Evolutionary conservation across 2,797 vertebrate genomes (phyloP).

Genomic region (Amazona ochrocephala): DNA sequence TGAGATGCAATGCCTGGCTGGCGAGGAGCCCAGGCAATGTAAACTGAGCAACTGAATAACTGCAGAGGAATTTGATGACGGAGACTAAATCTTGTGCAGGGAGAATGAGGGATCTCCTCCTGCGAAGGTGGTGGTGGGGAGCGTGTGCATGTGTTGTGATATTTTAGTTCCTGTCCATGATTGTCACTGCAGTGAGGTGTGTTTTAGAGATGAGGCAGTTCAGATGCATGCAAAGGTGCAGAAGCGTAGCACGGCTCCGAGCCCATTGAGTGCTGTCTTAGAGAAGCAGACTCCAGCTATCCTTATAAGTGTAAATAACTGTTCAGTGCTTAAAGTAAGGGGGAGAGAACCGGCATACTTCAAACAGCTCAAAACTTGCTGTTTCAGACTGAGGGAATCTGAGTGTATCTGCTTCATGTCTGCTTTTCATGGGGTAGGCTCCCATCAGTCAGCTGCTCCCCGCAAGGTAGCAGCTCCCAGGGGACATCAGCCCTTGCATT

Average conservation of each 20-base stretch:
- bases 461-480: neutral
- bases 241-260: neutral
- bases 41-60: conserved; percentile 22
- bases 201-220: neutral
- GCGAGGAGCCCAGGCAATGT: conserved; percentile 11
- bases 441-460: neutral
- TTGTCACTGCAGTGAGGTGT: neutral
- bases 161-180: neutral
- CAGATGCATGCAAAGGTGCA: neutral
- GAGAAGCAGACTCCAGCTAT: neutral
- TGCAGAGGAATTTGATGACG: conserved; percentile 21
- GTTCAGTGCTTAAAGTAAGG: neutral
- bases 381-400: neutral
- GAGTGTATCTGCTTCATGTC: neutral
- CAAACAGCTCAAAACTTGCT: neutral
- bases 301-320: neutral
- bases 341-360: neutral
- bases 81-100: neutral
- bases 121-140: conserved; percentile 7
- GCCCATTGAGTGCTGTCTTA: neutral
- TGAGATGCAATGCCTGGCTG: neutral
- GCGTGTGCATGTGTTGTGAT: neutral
- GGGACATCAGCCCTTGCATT: accelerated
- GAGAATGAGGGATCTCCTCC: conserved; percentile 49
- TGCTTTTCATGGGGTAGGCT: neutral